phyloP scores from a whole-genome alignment of 2,888 invertebrate genomes.

The Ecliptopera silaceata region DNA sequence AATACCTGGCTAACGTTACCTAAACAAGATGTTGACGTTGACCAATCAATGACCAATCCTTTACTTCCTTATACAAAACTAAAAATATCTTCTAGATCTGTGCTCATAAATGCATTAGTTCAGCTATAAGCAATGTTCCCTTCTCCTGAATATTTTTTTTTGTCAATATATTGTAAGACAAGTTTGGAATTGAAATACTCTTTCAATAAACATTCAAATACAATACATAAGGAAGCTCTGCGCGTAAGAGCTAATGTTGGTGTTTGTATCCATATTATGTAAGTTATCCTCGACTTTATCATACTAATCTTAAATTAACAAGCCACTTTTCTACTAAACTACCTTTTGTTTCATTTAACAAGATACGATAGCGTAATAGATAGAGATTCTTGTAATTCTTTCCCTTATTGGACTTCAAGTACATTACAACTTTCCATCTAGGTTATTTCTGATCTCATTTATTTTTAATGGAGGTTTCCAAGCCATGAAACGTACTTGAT shows the following conservation, averaged over 20 bases:
- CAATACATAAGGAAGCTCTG: too few relatives aligned
- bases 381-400: constrained; percentile 27
- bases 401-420: constrained; percentile 30
- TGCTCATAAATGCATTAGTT: too few relatives aligned
- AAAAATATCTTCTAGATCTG: too few relatives aligned
- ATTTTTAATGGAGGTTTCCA: constrained; percentile 36
- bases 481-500: constrained; percentile 33
- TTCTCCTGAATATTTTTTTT: too few relatives aligned
- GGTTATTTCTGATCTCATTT: constrained; percentile 33
- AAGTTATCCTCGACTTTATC: not conserved
- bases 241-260: not conserved
- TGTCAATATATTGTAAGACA: too few relatives aligned
- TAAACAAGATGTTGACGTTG: too few relatives aligned
- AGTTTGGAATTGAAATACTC: too few relatives aligned
- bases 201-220: too few relatives aligned
- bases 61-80: too few relatives aligned
- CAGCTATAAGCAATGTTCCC: too few relatives aligned
- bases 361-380: constrained; percentile 9
- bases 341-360: constrained; percentile 22
- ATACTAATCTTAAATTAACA: constrained; percentile 7
- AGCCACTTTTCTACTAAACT: constrained; percentile 17
- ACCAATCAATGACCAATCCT: too few relatives aligned
- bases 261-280: not conserved
- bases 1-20: too few relatives aligned
- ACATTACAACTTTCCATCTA: constrained; percentile 32